A percentile compares a stretch with the other conserved stretches of the same genome.
Evolutionary conservation across 2,888 invertebrate genomes (phyloP).

Genomic region (Tuberolachnus salignus): DNA sequence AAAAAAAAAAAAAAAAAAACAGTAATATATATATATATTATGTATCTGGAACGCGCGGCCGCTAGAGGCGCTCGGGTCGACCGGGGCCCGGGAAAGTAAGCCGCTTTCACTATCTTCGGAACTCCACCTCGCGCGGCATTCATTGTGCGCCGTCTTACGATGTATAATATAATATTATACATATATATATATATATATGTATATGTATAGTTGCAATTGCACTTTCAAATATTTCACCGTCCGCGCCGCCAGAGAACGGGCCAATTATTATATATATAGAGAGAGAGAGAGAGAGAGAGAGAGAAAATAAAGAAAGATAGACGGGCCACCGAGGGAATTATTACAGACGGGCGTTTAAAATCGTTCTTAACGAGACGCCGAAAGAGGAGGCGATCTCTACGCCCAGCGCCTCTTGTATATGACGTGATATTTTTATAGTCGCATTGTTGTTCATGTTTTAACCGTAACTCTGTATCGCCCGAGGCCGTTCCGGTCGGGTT

Average conservation of each 20-base stretch:
- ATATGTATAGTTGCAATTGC: conserved; percentile 33
- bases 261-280: background rate
- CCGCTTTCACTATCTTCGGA: conserved; percentile 54
- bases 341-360: too few relatives aligned
- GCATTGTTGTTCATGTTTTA: too few relatives aligned
- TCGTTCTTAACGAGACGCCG: too few relatives aligned
- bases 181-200: background rate
- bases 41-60: conserved; percentile 51
- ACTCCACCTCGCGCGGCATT: background rate
- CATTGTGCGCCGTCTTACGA: too few relatives aligned
- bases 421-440: too few relatives aligned
- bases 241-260: conserved; percentile 10
- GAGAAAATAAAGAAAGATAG: background rate
- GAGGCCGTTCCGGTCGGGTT: too few relatives aligned
- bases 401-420: too few relatives aligned
- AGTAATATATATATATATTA: background rate
- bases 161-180: background rate
- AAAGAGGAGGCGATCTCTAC: too few relatives aligned
- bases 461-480: too few relatives aligned
- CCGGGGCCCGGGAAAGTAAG: conserved; percentile 50
- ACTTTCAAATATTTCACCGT: conserved; percentile 46
- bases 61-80: conserved; percentile 54
- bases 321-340: too few relatives aligned
- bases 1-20: background rate
- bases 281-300: background rate